These are phyloP conservation scores for Scaptomyza polygonia DNA, from an alignment of 2,888 invertebrate genomes.

Conservation along the genomic window DNA sequence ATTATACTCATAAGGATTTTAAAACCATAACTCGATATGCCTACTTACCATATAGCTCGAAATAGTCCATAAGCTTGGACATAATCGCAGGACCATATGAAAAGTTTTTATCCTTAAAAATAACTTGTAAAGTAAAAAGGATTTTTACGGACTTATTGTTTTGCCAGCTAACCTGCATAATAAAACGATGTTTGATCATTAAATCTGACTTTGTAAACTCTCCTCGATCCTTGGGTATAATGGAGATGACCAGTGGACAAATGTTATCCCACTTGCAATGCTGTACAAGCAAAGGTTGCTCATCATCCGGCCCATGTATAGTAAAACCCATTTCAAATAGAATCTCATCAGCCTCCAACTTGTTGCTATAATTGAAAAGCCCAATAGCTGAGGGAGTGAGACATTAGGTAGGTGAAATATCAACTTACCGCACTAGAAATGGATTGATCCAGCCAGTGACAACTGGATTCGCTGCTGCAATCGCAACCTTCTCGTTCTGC, in stretches of 20 bases:
- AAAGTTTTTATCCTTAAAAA: constrained; percentile 90
- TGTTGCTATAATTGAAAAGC: constrained; percentile 55
- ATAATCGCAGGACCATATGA: constrained; percentile 92
- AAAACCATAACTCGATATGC: accelerated
- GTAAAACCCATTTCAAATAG: constrained; percentile 69
- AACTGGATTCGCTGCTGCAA: constrained; percentile 85
- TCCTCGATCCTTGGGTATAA: constrained; percentile 86
- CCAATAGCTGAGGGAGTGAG: neutral
- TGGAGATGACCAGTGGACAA: constrained; percentile 86
- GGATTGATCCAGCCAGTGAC: constrained; percentile 93
- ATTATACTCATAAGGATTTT: neutral
- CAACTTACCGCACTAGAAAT: constrained; percentile 87
- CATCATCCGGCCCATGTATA: constrained; percentile 69
- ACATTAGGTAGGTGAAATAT: accelerated
- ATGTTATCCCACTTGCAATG: constrained; percentile 84
- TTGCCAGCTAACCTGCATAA: constrained; percentile 85
- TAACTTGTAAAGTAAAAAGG: neutral
- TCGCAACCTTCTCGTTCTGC: constrained; percentile 88
- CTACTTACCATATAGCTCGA: constrained; percentile 86
- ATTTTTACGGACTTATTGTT: neutral
- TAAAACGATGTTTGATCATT: constrained; percentile 85
- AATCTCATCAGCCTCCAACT: constrained; percentile 62
- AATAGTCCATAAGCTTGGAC: constrained; percentile 87
- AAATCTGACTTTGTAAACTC: constrained; percentile 86
- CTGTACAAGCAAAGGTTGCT: constrained; percentile 67